Percentiles rank a stretch among this genome's conserved stretches.
phyloP scores from a whole-genome alignment of 2,888 invertebrate species.

The Eristalinus sepulchralis region DNA sequence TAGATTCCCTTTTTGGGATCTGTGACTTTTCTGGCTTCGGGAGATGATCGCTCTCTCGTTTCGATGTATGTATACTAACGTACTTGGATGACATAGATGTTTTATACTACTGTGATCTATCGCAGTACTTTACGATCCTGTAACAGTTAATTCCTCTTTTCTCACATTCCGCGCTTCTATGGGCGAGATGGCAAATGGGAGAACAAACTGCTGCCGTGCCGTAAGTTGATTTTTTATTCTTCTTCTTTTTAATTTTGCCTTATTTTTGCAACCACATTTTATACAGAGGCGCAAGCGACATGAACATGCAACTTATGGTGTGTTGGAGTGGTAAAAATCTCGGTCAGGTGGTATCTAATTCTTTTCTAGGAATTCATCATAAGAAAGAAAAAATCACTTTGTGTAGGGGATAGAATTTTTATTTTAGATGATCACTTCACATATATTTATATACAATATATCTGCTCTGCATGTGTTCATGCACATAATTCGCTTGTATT shows the following conservation, averaged over 20 bases:
- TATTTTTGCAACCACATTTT: slow-evolving; percentile 60
- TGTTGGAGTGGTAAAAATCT: slow-evolving; percentile 45
- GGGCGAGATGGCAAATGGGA: slow-evolving; percentile 54
- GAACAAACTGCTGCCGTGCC: slow-evolving; percentile 45
- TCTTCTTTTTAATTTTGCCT: slow-evolving; percentile 45
- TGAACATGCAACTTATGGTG: slow-evolving; percentile 35
- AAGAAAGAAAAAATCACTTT: neutral
- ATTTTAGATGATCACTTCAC: neutral
- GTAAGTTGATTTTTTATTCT: slow-evolving; percentile 26
- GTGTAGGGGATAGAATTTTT: neutral
- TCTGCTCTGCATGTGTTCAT: neutral
- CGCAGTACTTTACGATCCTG: slow-evolving; percentile 60
- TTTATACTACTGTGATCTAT: slow-evolving; percentile 60
- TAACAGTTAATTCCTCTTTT: slow-evolving; percentile 66
- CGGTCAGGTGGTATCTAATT: slow-evolving; percentile 58
- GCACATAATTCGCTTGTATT: no score
- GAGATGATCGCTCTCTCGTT: slow-evolving; percentile 51
- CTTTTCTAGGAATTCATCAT: slow-evolving; percentile 32
- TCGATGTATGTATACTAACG: slow-evolving; percentile 28
- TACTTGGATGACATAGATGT: slow-evolving; percentile 69
- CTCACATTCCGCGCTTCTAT: slow-evolving; percentile 56
- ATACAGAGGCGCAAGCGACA: slow-evolving; percentile 17
- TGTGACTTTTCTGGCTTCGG: slow-evolving; percentile 69
- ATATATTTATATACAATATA: neutral
- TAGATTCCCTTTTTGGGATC: slow-evolving; percentile 71